Conservation (phyloP, 30 jellyfish, hydroid and myxozoan species). For the Cassiopea andromeda region DNA sequence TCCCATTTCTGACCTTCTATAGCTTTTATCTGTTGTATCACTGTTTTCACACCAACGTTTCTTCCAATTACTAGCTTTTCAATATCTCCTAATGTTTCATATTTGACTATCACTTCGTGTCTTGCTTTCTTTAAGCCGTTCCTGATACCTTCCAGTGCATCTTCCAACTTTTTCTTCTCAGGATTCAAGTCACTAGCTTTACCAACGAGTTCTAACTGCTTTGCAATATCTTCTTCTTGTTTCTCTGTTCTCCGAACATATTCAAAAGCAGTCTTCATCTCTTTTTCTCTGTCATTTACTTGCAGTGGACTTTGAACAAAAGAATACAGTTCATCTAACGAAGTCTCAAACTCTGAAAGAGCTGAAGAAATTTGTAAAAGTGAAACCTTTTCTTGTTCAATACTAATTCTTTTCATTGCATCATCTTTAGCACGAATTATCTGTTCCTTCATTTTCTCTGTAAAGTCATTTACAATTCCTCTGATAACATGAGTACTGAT, state of each 20-base stretch:
- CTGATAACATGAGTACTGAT: neutral
- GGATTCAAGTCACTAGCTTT: neutral
- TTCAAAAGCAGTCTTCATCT: neutral
- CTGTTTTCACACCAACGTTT: neutral
- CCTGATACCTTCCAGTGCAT: neutral
- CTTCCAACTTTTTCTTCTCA: neutral
- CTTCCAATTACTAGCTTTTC: neutral
- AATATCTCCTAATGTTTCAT: neutral
- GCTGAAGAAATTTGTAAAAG: neutral
- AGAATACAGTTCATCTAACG: constrained; percentile 1
- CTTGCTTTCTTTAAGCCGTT: neutral
- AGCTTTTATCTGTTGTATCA: neutral
- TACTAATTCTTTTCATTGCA: neutral
- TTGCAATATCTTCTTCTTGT: neutral
- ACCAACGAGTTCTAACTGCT: neutral
- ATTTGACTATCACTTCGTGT: neutral
- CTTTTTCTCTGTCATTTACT: neutral
- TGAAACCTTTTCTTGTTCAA: neutral
- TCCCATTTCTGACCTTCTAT: neutral
- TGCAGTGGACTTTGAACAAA: neutral
- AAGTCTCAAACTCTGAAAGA: neutral
- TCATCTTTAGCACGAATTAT: neutral
- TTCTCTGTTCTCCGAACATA: neutral
- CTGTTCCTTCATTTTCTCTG: neutral
- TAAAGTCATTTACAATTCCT: neutral